These are phyloP conservation scores for Caenorhabditis sp. DNA, from an alignment of 2,888 invertebrate species.

Conservation along the genomic window DNA sequence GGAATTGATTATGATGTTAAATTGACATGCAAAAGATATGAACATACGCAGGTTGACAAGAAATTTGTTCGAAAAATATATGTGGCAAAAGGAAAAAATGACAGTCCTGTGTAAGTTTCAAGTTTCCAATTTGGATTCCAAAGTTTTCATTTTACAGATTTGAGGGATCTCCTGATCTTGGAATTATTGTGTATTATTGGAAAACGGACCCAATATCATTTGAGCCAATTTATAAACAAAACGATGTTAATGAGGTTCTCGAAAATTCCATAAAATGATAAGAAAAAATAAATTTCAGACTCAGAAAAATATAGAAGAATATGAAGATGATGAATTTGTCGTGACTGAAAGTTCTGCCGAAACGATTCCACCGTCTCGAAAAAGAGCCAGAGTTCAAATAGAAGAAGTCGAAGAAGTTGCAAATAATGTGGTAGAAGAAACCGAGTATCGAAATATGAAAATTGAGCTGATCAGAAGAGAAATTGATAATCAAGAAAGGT, in stretches of 20 bases:
- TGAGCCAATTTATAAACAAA: conserved; percentile 24
- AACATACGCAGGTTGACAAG: conserved; percentile 46
- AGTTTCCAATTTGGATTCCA: neutral
- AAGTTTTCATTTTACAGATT: conserved; percentile 9
- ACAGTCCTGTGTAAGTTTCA: conserved; percentile 9
- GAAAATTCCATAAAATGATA: too few species aligned
- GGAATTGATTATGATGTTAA: conserved; percentile 43
- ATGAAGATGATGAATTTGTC: conserved; percentile 31
- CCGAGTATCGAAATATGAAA: conserved; percentile 9
- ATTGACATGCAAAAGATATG: conserved; percentile 50
- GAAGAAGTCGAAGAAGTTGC: neutral
- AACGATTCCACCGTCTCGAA: conserved; percentile 7
- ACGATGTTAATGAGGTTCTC: neutral
- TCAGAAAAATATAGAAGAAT: conserved; percentile 10
- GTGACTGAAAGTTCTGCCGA: neutral
- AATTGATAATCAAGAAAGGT: conserved; percentile 34
- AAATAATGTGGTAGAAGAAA: neutral
- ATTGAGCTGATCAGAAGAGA: conserved; percentile 20
- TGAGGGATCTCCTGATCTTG: conserved; percentile 31
- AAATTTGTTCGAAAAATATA: conserved; percentile 57
- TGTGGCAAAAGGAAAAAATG: conserved; percentile 34
- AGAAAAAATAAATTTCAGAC: neutral
- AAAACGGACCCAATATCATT: conserved; percentile 50
- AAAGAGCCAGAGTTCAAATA: conserved; percentile 16
- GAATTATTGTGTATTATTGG: conserved; percentile 56